phyloP scores from a whole-genome alignment of 2,797 vertebrate genomes.

The Eurystomus glaucurus region DNA sequence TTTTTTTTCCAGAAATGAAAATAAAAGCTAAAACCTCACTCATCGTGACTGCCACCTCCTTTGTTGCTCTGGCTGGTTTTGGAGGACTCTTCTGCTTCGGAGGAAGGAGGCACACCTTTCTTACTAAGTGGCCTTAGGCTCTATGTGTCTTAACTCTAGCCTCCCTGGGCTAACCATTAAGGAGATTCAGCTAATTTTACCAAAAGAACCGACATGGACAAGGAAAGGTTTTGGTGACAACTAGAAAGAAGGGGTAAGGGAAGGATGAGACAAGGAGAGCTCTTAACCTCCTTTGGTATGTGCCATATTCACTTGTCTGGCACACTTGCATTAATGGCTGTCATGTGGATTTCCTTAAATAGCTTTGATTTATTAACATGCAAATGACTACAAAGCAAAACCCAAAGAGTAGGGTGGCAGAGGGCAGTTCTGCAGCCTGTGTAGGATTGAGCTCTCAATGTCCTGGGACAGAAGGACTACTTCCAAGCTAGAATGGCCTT shows the following conservation, averaged over 20 bases:
- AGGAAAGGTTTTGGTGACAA: neutral
- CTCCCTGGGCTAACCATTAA: neutral
- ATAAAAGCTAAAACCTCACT: neutral
- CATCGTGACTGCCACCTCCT: neutral
- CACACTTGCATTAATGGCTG: neutral
- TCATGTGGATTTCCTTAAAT: neutral
- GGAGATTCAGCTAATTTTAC: neutral
- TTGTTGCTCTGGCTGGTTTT: constrained; percentile 1
- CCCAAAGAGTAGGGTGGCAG: neutral
- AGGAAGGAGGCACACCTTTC: neutral
- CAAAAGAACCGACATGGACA: neutral
- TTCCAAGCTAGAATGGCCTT: constrained; percentile 12
- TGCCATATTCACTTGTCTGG: neutral
- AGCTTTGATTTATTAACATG: neutral
- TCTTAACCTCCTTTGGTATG: neutral
- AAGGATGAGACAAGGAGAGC: neutral
- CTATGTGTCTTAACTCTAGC: constrained; percentile 56
- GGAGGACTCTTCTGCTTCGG: neutral
- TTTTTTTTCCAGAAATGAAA: neutral
- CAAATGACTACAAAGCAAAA: neutral
- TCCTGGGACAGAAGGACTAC: constrained; percentile 22
- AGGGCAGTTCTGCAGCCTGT: neutral
- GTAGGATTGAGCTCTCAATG: neutral
- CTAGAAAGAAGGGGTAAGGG: neutral
- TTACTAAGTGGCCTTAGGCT: constrained; percentile 67